Conservation (phyloP, 1,140 invertebrate genomes). For the Drosophila pallidifrons region DNA sequence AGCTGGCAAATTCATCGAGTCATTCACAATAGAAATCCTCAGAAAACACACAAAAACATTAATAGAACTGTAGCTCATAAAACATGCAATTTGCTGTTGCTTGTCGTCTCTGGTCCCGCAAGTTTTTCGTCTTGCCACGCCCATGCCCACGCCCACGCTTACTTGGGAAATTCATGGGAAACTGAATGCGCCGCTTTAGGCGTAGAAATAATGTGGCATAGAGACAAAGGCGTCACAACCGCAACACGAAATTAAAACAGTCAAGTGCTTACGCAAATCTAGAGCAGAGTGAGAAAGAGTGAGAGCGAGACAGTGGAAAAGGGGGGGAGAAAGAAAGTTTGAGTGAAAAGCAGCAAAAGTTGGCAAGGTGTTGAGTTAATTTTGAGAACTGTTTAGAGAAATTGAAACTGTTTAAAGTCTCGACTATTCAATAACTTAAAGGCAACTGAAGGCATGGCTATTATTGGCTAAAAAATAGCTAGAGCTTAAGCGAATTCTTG, state of each 20-base stretch:
- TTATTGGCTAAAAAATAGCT: too few species aligned
- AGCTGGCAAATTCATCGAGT: slow-evolving; percentile 6
- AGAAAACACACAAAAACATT: background rate
- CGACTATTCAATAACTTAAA: too few species aligned
- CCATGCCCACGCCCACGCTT: background rate
- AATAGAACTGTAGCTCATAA: slow-evolving; percentile 11
- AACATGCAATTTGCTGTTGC: slow-evolving; percentile 11
- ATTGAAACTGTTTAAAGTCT: too few species aligned
- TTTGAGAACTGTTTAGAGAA: too few species aligned
- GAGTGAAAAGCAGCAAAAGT: background rate
- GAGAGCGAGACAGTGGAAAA: background rate
- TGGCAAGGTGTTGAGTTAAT: too few species aligned
- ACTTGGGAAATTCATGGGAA: background rate
- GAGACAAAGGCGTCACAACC: slow-evolving; percentile 1
- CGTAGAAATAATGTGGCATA: slow-evolving; percentile 6
- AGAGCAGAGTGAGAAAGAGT: background rate
- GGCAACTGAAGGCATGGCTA: too few species aligned
- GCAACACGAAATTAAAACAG: slow-evolving; percentile 11
- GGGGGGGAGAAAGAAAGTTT: background rate
- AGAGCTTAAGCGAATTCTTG: too few species aligned
- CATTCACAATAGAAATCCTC: slow-evolving; percentile 5
- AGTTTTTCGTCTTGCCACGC: background rate
- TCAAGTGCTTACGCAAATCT: slow-evolving; percentile 9
- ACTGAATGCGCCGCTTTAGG: background rate
- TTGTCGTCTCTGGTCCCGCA: background rate